phyloP scores from a whole-genome alignment of 2,797 vertebrate genomes.

The Lacerta agilis region DNA sequence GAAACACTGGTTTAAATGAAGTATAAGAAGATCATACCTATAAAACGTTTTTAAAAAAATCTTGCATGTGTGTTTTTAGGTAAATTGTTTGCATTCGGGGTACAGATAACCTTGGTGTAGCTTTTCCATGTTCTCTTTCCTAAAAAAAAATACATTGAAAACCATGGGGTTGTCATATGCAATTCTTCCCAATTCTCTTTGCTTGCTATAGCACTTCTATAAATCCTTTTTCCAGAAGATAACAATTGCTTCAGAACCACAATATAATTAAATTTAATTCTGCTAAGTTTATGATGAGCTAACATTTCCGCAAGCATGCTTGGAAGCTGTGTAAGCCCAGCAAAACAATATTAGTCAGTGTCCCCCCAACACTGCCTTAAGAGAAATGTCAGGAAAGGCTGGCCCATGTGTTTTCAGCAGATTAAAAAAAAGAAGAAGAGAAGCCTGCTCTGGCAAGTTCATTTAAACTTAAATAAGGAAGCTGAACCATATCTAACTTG shows the following conservation, averaged over 20 bases:
- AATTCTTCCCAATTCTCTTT: background rate
- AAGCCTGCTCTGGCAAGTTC: conserved; percentile 27
- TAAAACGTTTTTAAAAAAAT: background rate
- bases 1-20: background rate
- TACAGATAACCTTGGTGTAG: background rate
- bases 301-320: background rate
- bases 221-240: background rate
- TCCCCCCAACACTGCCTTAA: background rate
- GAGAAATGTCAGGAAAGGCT: background rate
- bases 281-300: no score
- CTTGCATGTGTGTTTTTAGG: background rate
- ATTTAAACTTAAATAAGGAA: conserved; percentile 23
- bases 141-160: background rate
- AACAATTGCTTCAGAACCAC: background rate
- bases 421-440: background rate
- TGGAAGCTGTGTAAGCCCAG: background rate
- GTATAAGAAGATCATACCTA: background rate
- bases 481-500: background rate
- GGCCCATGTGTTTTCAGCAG: background rate
- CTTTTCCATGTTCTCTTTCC: background rate
- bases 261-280: background rate
- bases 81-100: background rate
- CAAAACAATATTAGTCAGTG: background rate
- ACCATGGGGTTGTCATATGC: background rate
- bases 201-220: background rate